phyloP scores from a whole-genome alignment of 2,797 vertebrate genomes.

The Hoplostethus mediterraneus region DNA sequence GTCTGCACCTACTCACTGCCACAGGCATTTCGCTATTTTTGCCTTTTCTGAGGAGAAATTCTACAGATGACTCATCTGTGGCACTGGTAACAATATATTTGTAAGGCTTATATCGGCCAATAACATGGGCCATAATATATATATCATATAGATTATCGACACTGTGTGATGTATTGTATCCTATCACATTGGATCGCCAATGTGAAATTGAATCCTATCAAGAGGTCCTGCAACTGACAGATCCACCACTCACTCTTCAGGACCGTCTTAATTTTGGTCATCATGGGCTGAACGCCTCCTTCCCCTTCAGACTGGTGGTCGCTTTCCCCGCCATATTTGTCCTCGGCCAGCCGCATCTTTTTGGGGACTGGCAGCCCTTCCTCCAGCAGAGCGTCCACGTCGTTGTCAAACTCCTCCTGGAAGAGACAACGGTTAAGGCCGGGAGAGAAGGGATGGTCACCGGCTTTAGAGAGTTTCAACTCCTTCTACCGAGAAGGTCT shows the following conservation, averaged over 20 bases:
- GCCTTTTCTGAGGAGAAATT: too few relatives aligned
- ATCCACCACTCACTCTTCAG: slow-evolving; percentile 93
- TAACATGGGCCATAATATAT: too few relatives aligned
- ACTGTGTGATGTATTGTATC: too few relatives aligned
- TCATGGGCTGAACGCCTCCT: slow-evolving; percentile 98
- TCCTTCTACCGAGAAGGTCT: neutral
- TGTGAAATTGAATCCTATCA: neutral
- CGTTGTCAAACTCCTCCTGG: slow-evolving; percentile 99
- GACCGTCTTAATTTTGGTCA: slow-evolving; percentile 99
- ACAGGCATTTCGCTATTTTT: too few relatives aligned
- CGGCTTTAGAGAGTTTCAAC: slow-evolving; percentile 14
- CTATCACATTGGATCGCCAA: too few relatives aligned
- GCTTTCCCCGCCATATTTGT: slow-evolving; percentile 90
- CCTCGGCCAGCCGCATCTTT: slow-evolving; percentile 92
- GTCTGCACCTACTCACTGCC: too few relatives aligned
- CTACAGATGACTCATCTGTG: too few relatives aligned
- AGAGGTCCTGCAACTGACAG: neutral
- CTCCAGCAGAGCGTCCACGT: slow-evolving; percentile 97
- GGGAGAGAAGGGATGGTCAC: slow-evolving; percentile 36
- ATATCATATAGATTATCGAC: too few relatives aligned
- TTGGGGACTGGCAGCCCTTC: slow-evolving; percentile 97
- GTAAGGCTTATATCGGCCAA: too few relatives aligned
- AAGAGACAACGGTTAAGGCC: slow-evolving; percentile 73
- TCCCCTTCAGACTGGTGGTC: slow-evolving; percentile 96
- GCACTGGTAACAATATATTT: too few relatives aligned